Conservation (phyloP, 2,888 invertebrate genomes). For the Allygus modestus region DNA sequence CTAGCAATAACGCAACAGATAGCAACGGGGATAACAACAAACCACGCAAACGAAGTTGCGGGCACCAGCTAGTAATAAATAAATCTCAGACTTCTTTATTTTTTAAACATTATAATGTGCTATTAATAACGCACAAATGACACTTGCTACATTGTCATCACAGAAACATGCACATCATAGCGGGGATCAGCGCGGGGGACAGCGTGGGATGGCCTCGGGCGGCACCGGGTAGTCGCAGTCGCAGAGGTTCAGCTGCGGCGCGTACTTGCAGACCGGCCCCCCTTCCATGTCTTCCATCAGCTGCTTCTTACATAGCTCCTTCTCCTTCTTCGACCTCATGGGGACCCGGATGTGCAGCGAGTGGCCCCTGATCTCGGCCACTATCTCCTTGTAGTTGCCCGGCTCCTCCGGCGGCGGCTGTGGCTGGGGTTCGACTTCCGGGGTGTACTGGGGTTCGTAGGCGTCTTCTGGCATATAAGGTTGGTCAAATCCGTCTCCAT, state of each 20-base stretch:
- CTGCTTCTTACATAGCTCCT: neutral
- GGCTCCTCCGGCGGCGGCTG: constrained; percentile 8
- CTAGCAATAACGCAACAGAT: too few species aligned
- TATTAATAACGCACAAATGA: too few species aligned
- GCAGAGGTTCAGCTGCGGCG: constrained; percentile 65
- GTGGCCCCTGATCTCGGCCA: constrained; percentile 68
- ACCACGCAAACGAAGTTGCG: too few species aligned
- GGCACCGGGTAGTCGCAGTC: constrained; percentile 67
- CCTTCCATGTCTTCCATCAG: neutral
- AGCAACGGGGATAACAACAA: too few species aligned
- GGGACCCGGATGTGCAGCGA: constrained; percentile 67
- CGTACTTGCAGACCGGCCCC: constrained; percentile 27
- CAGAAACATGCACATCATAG: too few species aligned
- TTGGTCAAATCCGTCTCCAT: neutral
- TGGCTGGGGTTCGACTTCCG: neutral
- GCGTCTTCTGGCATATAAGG: neutral
- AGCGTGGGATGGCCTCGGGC: constrained; percentile 64
- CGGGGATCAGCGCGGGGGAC: constrained; percentile 25
- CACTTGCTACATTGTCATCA: too few species aligned
- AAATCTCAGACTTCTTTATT: too few species aligned
- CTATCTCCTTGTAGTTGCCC: constrained; percentile 67
- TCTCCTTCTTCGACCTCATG: constrained; percentile 65
- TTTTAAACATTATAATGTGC: too few species aligned
- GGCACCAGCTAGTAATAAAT: too few species aligned
- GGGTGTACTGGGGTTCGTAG: neutral